A percentile compares a stretch with the other conserved stretches of the same genome.
phyloP scores from a whole-genome alignment of 2,888 invertebrate species.

The Drosophila silvestris region DNA sequence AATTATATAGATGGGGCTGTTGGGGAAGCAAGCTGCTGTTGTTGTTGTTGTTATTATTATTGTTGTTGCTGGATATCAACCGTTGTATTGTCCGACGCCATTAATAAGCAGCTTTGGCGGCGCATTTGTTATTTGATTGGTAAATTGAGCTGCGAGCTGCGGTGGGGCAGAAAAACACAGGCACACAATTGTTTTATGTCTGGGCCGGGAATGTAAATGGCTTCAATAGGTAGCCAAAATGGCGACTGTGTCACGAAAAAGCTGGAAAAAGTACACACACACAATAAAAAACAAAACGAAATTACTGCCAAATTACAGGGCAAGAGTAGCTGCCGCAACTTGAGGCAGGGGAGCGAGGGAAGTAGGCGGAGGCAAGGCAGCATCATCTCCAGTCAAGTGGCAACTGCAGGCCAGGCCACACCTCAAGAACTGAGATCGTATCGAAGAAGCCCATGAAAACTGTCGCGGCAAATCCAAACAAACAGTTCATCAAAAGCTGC shows the following conservation, averaged over 20 bases:
- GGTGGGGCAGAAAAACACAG: slow-evolving; percentile 19
- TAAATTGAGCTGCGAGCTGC: slow-evolving; percentile 76
- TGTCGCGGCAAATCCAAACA: slow-evolving; percentile 82
- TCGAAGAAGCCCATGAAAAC: slow-evolving; percentile 53
- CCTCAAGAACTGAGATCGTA: slow-evolving; percentile 41
- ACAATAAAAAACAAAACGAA: slow-evolving; percentile 20
- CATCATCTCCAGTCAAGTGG: neutral
- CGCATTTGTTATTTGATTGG: slow-evolving; percentile 82
- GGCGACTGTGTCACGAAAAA: slow-evolving; percentile 64
- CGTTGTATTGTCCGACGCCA: slow-evolving; percentile 62
- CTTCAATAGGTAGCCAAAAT: slow-evolving; percentile 78
- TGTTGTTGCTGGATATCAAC: slow-evolving; percentile 27
- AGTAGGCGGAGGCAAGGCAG: neutral
- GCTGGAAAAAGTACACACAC: neutral
- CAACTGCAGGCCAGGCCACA: slow-evolving; percentile 42
- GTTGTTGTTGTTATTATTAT: neutral
- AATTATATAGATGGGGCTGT: slow-evolving; percentile 55
- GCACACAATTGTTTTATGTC: slow-evolving; percentile 44
- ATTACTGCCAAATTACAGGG: slow-evolving; percentile 60
- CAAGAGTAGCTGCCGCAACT: slow-evolving; percentile 34
- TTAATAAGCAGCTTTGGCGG: slow-evolving; percentile 81
- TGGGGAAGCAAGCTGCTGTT: slow-evolving; percentile 10
- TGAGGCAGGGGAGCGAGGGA: neutral
- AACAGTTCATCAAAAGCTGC: slow-evolving; percentile 80
- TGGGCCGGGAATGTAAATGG: slow-evolving; percentile 69